phyloP scores from a whole-genome alignment of 2,113 vertebrate species.

The human (Homo sapiens) region DNA sequence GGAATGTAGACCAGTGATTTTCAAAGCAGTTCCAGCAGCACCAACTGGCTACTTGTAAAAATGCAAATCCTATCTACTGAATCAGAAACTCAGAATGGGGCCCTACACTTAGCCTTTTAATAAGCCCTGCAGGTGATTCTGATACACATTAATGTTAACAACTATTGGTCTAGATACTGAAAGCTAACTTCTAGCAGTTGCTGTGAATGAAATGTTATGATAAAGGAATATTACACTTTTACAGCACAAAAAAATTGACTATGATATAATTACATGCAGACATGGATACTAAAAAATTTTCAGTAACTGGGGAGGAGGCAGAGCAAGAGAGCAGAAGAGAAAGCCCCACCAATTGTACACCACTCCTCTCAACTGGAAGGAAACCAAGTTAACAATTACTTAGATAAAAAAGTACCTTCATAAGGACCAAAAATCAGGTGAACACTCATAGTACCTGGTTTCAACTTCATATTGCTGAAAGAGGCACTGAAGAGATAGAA shows the following conservation, averaged over 20 bases:
- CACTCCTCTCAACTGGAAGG: no score
- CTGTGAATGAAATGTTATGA: neutral
- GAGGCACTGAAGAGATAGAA: no score
- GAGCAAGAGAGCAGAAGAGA: no score
- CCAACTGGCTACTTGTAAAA: neutral
- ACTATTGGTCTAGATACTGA: neutral
- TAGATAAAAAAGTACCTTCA: no score
- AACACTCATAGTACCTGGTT: no score
- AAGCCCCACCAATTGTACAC: no score
- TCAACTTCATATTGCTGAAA: no score
- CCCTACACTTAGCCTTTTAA: rapidly evolving
- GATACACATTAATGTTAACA: neutral
- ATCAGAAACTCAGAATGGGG: rapidly evolving
- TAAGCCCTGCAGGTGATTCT: neutral
- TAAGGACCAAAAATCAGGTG: no score
- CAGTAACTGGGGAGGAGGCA: neutral
- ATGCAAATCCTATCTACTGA: neutral
- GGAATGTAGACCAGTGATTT: neutral
- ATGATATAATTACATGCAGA: neutral
- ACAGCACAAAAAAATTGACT: neutral
- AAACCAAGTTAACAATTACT: neutral
- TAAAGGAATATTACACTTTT: neutral
- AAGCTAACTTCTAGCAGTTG: neutral
- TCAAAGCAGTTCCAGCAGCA: neutral
- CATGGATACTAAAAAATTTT: neutral